Evolutionary conservation across 2,797 vertebrate genomes (phyloP).

Genomic region (Miichthys miiuy): DNA sequence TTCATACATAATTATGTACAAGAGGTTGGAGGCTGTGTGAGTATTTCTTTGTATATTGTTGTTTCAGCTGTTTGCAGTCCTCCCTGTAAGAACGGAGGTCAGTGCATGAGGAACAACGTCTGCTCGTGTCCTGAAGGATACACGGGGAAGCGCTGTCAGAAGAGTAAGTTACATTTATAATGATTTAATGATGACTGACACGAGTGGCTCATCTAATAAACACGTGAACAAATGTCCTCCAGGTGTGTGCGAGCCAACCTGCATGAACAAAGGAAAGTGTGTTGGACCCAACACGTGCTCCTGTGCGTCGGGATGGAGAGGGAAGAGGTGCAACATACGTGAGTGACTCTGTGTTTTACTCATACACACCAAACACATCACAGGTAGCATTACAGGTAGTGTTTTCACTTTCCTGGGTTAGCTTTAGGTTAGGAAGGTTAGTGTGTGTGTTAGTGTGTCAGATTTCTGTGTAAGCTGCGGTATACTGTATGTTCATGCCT

Average conservation of each 20-base stretch:
- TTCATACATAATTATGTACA: background rate
- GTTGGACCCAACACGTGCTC: slow-evolving; percentile 91
- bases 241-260: slow-evolving; percentile 94
- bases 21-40: background rate
- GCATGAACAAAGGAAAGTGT: slow-evolving; percentile 93
- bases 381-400: background rate
- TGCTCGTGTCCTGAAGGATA: slow-evolving; percentile 92
- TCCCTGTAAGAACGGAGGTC: slow-evolving; percentile 94
- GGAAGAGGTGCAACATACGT: slow-evolving; percentile 88
- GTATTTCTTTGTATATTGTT: background rate
- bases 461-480: background rate
- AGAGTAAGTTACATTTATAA: slow-evolving; percentile 84
- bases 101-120: slow-evolving; percentile 92
- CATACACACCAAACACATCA: background rate
- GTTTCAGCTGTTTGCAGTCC: slow-evolving; percentile 91
- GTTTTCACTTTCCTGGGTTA: too few species aligned
- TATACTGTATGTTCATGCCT: background rate
- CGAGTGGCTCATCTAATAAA: background rate
- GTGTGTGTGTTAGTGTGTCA: background rate
- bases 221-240: slow-evolving; percentile 31
- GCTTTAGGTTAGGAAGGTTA: background rate
- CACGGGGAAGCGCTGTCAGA: slow-evolving; percentile 91
- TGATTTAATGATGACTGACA: too few species aligned
- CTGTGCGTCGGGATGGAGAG: slow-evolving; percentile 93
- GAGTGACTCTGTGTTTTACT: slow-evolving; percentile 74